Evolutionary conservation across 2,797 vertebrate species (phyloP).

Genomic region (Graptemys geographica): DNA sequence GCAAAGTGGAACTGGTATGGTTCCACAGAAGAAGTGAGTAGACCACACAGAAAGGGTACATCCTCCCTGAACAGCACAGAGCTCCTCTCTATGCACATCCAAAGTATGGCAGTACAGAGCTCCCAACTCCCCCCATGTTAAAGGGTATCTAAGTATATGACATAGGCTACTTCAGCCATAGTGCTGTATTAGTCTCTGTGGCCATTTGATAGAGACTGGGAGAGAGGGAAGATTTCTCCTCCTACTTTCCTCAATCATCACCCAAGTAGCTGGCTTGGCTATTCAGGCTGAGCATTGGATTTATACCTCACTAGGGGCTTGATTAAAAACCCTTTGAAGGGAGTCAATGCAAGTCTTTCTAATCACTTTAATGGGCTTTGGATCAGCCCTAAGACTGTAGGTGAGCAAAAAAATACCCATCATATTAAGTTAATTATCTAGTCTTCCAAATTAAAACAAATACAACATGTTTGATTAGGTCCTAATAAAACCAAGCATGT

Average conservation of each 20-base stretch:
- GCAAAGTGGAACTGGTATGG: accelerated
- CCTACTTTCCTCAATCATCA: not conserved
- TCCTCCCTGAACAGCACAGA: not conserved
- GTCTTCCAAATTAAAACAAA: not conserved
- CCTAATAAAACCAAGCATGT: not conserved
- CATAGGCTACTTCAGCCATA: not conserved
- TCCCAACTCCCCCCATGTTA: not conserved
- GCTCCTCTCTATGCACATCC: not conserved
- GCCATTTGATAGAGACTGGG: not conserved
- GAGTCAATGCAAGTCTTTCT: not conserved
- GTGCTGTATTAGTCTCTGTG: not conserved
- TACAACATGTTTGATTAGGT: not conserved
- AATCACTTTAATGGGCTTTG: not conserved
- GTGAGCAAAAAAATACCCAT: not conserved
- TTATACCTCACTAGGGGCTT: not conserved
- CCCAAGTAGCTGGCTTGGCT: not conserved
- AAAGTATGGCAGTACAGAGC: not conserved
- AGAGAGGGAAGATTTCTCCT: not conserved
- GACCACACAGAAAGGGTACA: not conserved
- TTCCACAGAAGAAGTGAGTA: not conserved
- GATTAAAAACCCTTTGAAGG: not conserved
- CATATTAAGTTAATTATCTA: not conserved
- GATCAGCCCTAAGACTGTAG: not conserved
- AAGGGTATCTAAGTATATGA: not conserved
- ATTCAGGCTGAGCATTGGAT: not conserved